Base-by-base conservation (phyloP, 2,888 invertebrate species). In the Phymatocera aterrima region DNA sequence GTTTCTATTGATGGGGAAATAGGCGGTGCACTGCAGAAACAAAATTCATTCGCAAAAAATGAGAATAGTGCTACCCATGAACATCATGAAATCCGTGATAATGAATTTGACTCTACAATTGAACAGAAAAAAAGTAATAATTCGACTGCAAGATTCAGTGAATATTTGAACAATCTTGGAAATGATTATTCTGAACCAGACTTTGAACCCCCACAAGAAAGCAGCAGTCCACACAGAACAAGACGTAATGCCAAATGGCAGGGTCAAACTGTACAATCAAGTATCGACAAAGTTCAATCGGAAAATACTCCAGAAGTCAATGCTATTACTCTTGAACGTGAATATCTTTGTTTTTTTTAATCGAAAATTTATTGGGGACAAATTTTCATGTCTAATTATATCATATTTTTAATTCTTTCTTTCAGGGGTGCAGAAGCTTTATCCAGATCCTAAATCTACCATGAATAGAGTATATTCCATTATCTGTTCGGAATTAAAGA, bases 391-490 rank as follows among this genome's bases (percentile, higher is more conserved):
- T n/a, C 4, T n/a, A n/a, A n/a, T n/a, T n/a, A n/a, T n/a, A 68
- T 46, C 24, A 2, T 43, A 21, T 28, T 28, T 1, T 12, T 1
- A 46, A 40, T 79, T 46, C 3, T 12, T 51, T 82, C n/a, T n/a
- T 72, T 12, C 78, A 85, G 86, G 83, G 4, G 78, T 86, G 21
- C 83, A 83, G 60, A 87, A 90, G 70, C 77, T 92, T 3, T 94
- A 92, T 84, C 92, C 92, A 0, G 83, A 88, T 61, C 92, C 94
- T 0, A 91, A 93, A 82, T 89, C 89, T 43, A 91, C 91, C 0
- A 83, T 94, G 0, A 90, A 94, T 79, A 92, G 92, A 82, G 85
- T 92, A 10, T 91, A 89, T 70, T 80, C 87, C 1, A 90, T 91
- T 60, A 88, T 93, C 2, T 89, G 91, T 0, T 88, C 90, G 21